phyloP scores from a whole-genome alignment of 2,797 vertebrate species.

The Gadopsis bispinosus region DNA sequence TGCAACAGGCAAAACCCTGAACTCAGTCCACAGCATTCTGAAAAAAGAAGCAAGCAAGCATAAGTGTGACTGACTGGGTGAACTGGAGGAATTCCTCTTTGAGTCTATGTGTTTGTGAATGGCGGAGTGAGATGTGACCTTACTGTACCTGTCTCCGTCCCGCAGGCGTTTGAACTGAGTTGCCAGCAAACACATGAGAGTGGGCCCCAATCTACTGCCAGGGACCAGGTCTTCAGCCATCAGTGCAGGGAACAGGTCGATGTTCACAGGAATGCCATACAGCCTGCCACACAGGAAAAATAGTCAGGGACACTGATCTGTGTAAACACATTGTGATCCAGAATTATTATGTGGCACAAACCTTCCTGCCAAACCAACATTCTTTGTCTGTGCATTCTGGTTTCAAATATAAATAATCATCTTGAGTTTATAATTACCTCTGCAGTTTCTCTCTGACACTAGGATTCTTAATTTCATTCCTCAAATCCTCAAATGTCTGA shows the following conservation, averaged over 20 bases:
- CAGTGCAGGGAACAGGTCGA: constrained; percentile 97
- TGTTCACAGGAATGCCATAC: constrained; percentile 93
- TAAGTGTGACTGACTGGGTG: not conserved
- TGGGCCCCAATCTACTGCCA: constrained; percentile 94
- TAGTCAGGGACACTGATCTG: not conserved
- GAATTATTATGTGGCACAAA: not conserved
- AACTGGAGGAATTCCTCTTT: not conserved
- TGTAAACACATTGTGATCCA: not conserved
- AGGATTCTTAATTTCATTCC: constrained; percentile 94
- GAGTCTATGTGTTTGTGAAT: not conserved
- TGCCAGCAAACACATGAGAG: constrained; percentile 93
- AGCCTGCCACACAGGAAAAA: constrained; percentile 80
- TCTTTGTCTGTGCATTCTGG: not conserved
- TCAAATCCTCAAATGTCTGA: constrained; percentile 93
- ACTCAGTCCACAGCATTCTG: not conserved
- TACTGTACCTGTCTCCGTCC: constrained; percentile 93
- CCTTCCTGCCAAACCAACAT: not conserved
- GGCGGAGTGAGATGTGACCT: constrained; percentile 2
- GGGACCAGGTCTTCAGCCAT: constrained; percentile 97
- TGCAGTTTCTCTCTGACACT: constrained; percentile 92
- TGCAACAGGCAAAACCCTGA: not conserved
- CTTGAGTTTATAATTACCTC: constrained; percentile 80
- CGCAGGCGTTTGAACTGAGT: constrained; percentile 92
- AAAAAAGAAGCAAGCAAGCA: not conserved
- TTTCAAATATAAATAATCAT: not conserved